Percentiles rank a stretch among this genome's conserved stretches.
phyloP scores from a whole-genome alignment of 2,888 invertebrate genomes.

The Hyposoter didymator region DNA sequence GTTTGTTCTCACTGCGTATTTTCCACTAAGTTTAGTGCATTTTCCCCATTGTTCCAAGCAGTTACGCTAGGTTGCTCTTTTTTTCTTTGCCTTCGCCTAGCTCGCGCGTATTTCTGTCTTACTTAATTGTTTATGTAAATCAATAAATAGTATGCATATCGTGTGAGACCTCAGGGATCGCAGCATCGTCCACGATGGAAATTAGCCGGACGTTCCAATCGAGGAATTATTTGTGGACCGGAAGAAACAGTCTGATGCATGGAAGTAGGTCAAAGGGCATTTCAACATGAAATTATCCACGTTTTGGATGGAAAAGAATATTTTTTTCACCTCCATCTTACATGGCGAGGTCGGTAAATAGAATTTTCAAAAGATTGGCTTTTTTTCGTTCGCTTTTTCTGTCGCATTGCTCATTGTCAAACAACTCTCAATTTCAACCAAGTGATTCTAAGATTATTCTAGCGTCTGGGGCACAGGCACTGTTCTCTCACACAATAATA shows the following conservation, averaged over 20 bases:
- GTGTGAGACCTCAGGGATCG: conserved; percentile 41
- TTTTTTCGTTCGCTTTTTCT: conserved; percentile 44
- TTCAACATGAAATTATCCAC: conserved; percentile 46
- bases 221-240: conserved; percentile 50
- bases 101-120: background rate
- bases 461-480: conserved; percentile 82
- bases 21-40: conserved; percentile 47
- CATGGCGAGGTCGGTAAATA: conserved; percentile 25
- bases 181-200: conserved; percentile 15
- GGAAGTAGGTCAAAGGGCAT: conserved; percentile 50
- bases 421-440: conserved; percentile 56
- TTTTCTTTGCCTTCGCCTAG: background rate
- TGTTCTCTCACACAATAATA: conserved; percentile 80
- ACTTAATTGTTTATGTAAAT: conserved; percentile 14
- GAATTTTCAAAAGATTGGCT: conserved; percentile 45
- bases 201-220: conserved; percentile 7
- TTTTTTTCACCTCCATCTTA: conserved; percentile 16
- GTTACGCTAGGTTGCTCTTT: conserved; percentile 21
- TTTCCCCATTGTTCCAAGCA: conserved; percentile 33
- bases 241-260: conserved; percentile 60
- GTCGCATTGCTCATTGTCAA: conserved; percentile 15
- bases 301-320: conserved; percentile 31
- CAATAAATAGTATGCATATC: conserved; percentile 31
- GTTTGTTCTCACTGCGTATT: conserved; percentile 32
- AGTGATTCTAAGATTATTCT: conserved; percentile 73